Evolutionary conservation across 2,797 vertebrate species (phyloP), one percentile per base, ranked within the genome.

Genomic region (Synaphobranchus kaupii): DNA sequence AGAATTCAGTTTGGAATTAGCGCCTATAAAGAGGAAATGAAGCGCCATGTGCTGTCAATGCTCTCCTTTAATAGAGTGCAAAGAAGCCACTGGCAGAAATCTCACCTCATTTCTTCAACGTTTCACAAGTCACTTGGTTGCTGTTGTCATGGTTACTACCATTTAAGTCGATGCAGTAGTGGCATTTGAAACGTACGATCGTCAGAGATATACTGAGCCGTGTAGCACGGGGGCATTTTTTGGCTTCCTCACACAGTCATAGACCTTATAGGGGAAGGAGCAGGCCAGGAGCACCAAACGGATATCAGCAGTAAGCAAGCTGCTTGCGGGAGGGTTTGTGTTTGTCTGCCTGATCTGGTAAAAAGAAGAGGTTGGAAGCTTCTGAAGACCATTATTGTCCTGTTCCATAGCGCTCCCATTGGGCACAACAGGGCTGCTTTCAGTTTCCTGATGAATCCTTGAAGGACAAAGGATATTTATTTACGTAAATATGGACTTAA

Each of bases 141-240:
- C 78, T 25, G 78, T 81, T 81, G 78, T 81, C 78, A 81, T 81
- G 78, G 78, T n/a, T 81, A 81, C 78, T 50, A 6, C 78, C 78
- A 39, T 50, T 81, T 81, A 48, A 48, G 47, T 81, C 8, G 78
- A 50, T 50, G 50, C 47, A n/a, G 78, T 81, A n/a, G 78, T n/a
- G n/a, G 78, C 2, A 9, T 81, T 81, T 25, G 78, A 81, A 81
- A 48, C 25, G 6, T 50, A 0, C 0, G 8, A 20, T 10, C 44
- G 25, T 50, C 78, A 31, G 17, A 31, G 44, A n/a, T 25, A n/a
- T 13, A n/a, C 17, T 50, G 20, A 78, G 73, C 34, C 5, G 13
- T 47, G 73, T 47, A 22, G 39, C 44, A 39, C 9, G 28, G 12
- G 68, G 39, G 31, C 15, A 22, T 76, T 25, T 80, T 80, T 12